Evolutionary conservation across 2,888 invertebrate genomes (phyloP).

Genomic region (Pheosia gnoma): DNA sequence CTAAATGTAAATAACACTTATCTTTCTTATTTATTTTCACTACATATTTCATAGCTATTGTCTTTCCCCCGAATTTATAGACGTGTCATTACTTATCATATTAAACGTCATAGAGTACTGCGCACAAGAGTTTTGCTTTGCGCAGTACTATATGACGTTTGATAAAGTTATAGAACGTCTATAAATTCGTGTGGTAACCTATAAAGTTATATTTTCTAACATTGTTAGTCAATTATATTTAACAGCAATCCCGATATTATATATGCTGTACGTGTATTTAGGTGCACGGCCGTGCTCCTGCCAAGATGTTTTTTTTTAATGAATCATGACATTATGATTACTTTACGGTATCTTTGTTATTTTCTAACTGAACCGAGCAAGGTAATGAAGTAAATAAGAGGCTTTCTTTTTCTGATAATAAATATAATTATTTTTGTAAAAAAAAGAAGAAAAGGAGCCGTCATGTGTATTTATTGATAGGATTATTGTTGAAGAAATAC

Average conservation of each 20-base stretch:
- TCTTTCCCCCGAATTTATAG: too few species aligned
- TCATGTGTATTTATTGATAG: slow-evolving; percentile 46
- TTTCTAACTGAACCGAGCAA: slow-evolving; percentile 1
- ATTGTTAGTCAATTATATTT: neutral
- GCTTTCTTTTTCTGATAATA: slow-evolving; percentile 46
- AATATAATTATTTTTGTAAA: slow-evolving; percentile 77
- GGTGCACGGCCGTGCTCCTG: neutral
- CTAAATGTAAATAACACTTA: too few species aligned
- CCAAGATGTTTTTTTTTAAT: neutral
- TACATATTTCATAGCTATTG: too few species aligned
- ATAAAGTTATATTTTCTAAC: neutral
- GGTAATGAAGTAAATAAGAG: slow-evolving; percentile 16
- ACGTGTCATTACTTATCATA: too few species aligned
- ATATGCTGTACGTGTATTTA: neutral
- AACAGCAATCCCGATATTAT: neutral
- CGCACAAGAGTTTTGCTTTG: too few species aligned
- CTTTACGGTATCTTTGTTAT: neutral
- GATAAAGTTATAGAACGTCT: too few species aligned
- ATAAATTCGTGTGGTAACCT: too few species aligned
- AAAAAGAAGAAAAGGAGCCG: slow-evolving; percentile 53
- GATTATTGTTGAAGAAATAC: slow-evolving; percentile 61
- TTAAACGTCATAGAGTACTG: too few species aligned
- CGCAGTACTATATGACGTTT: too few species aligned
- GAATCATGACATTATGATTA: neutral
- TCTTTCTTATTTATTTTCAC: too few species aligned